Evolutionary conservation across 2,113 vertebrate species (phyloP), one percentile per base, ranked within the genome.

Genomic region (Emydura subglobosa): DNA sequence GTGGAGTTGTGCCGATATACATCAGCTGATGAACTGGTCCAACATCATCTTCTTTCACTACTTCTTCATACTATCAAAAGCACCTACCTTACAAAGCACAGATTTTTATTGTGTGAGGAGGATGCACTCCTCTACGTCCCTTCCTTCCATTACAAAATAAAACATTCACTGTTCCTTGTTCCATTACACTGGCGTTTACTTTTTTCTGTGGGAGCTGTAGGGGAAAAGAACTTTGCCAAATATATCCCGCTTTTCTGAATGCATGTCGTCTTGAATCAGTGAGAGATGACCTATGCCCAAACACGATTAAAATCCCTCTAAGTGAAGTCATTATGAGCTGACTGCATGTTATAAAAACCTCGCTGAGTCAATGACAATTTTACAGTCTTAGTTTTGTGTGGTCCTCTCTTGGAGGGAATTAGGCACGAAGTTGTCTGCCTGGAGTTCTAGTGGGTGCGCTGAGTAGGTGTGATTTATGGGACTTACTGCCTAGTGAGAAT

Each of bases 331-430:
- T 95, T 97, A 96, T 96, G 94, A 98, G 95, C 87, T 94, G 83
- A 86, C 17, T 91, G 89, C 83, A 25, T 96, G 93, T 94, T 57
- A 47, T 98, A 96, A 98, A 98, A 98, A 94, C 94, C 27, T 39
- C 94, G 97, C 82, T 93, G 97, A 98, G 96, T 98, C 97, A 96
- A 97, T 27, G 31, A 94, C 82, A 94, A 96, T 97, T 98, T 98
- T 97, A 96, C 49, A 91, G 93, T 95, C 96, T 95, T 91, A 96
- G 78, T 96, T 97, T 97, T 98, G 97, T 98, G 98, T 98, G 98
- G 98, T 98, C 97, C 95, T 96, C 91, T 78, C 94, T 97, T 97
- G 80, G 82, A 97, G 95, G 97, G 90, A 81, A 89, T 96, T 97
- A 93, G 79, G 91, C 83, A 91, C 90, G 80, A 95, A 94, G 91